Base-by-base conservation (phyloP, 2,888 invertebrate species). In the Chamaedrilus cognettii region DNA sequence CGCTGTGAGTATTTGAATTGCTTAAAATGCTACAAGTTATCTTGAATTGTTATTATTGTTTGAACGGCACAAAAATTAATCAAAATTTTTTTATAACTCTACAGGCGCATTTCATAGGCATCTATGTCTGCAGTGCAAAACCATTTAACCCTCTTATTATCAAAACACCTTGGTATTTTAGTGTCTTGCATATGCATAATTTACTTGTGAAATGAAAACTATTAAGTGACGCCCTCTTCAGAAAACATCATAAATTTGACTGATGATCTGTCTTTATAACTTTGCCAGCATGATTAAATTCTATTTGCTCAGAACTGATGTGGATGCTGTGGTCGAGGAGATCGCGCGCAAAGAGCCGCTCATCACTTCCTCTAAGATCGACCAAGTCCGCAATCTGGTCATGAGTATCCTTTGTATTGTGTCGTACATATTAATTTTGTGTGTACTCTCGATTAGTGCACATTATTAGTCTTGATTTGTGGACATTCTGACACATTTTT, bases 241-340 rank as follows among this genome's bases (percentile, higher is more conserved):
- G n/a, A n/a, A n/a, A n/a, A 42, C 23, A 51, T 23, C 42, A 23
- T 30, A 23, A 62, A 50, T 26, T 5, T 11, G 23, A 55, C 15
- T 55, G 11, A 23, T 55, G 5, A 55, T 59, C 32, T n/a, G n/a
- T 19, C 23, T 55, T 3, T 50, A 32, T n/a, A n/a, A n/a, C n/a
- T n/a, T n/a, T n/a, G n/a, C n/a, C n/a, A n/a, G n/a, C n/a, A n/a
- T n/a, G n/a, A n/a, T n/a, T n/a, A n/a, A n/a, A 28, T 5, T n/a
- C n/a, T n/a, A n/a, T n/a, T n/a, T n/a, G n/a, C n/a, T n/a, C 70
- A 84, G 84, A 61, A 82, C 83, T 31, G 80, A 84, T 72, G 72
- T 81, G 4, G 81, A 83, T 75, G 78, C 76, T 58, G 77, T 84
- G 7, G 82, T 83, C 1, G 80, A 82, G 67, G 82, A 83, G 67